These are phyloP conservation scores for Sylvia atricapilla DNA, from an alignment of 2,113 vertebrate species.

Conservation along the genomic window DNA sequence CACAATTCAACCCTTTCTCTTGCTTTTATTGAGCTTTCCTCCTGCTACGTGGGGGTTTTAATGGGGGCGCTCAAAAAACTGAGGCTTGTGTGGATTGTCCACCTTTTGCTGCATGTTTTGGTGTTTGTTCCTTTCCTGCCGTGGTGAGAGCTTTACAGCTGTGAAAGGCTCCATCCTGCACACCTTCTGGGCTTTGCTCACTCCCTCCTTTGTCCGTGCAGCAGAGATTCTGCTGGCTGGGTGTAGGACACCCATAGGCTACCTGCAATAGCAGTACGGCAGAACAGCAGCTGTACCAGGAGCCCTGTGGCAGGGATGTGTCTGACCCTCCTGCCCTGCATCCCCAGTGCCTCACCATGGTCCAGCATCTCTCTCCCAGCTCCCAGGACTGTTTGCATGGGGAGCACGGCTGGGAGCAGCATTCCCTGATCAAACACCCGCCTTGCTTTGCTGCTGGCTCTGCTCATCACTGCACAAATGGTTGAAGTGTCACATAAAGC, in stretches of 20 bases:
- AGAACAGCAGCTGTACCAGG: not conserved
- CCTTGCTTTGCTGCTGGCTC: not conserved
- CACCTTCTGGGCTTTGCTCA: not conserved
- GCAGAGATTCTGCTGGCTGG: not conserved
- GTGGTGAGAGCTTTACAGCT: not conserved
- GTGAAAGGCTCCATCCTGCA: not conserved
- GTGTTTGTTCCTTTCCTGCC: not conserved
- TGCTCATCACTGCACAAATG: rapidly evolving
- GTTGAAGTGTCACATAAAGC: rapidly evolving
- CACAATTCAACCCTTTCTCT: not conserved
- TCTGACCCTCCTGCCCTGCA: not conserved
- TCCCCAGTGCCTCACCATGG: rapidly evolving
- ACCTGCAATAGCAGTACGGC: not conserved
- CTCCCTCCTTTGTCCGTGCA: not conserved
- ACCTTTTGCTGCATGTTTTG: not conserved
- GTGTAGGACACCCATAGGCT: rapidly evolving
- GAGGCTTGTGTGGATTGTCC: not conserved
- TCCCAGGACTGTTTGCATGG: not conserved
- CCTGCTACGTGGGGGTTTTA: not conserved
- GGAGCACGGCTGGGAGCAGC: not conserved
- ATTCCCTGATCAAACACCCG: not conserved
- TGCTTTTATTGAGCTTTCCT: not conserved
- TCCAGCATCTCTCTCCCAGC: not conserved
- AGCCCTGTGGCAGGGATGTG: not conserved
- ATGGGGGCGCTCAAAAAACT: not conserved